These are phyloP conservation scores for Macquaria ambigua DNA, from an alignment of 2,113 vertebrate species.

Conservation along the genomic window DNA sequence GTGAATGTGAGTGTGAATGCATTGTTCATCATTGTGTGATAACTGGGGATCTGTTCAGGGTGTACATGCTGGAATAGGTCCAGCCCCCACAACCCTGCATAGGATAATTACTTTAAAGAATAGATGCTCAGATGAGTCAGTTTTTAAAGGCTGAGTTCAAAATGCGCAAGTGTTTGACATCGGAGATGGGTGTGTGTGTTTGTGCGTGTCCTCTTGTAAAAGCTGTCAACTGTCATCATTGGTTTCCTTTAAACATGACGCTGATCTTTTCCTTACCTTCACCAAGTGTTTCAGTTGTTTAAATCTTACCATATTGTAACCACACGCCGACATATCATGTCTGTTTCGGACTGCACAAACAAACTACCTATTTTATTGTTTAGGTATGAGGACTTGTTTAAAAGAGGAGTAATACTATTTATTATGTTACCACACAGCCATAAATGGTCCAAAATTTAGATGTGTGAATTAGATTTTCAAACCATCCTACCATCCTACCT, in stretches of 20 bases:
- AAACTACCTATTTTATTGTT: neutral
- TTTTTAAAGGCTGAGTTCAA: neutral
- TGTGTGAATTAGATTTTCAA: slow-evolving; percentile 36
- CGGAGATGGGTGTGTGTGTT: neutral
- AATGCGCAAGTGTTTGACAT: neutral
- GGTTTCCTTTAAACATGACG: neutral
- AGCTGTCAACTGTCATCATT: neutral
- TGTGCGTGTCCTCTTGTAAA: neutral
- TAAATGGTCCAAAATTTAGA: slow-evolving; percentile 13
- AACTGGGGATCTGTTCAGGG: no score
- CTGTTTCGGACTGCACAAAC: neutral
- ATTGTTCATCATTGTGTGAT: no score
- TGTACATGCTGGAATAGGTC: neutral
- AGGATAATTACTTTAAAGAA: neutral
- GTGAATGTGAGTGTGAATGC: no score
- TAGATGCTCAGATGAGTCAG: neutral
- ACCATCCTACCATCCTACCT: neutral
- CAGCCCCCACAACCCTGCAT: neutral
- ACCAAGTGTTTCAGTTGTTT: neutral
- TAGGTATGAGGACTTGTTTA: neutral
- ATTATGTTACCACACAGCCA: neutral
- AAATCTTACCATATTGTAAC: neutral
- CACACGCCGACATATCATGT: neutral
- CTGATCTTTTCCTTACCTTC: neutral
- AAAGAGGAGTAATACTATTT: no score